These are phyloP conservation scores for Apotomis capreana DNA, from an alignment of 2,888 invertebrate species.

Conservation along the genomic window DNA sequence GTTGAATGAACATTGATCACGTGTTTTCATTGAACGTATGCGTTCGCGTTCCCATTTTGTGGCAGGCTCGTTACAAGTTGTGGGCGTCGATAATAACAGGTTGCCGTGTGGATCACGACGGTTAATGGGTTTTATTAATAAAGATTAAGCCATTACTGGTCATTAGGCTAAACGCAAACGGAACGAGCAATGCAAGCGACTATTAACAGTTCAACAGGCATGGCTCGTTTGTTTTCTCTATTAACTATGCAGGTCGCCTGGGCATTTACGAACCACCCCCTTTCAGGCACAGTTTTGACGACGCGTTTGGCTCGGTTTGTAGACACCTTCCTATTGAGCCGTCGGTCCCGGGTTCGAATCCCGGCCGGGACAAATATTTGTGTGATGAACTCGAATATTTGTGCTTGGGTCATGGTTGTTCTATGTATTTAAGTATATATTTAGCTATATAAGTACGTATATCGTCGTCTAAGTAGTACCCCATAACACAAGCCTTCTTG, in stretches of 20 bases:
- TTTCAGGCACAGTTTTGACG: too few relatives aligned
- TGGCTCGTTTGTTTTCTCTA: neutral
- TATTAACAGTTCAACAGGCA: slow-evolving; percentile 11
- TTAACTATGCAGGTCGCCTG: neutral
- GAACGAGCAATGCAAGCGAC: slow-evolving; percentile 37
- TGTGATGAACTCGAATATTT: too few relatives aligned
- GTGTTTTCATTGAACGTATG: slow-evolving; percentile 11
- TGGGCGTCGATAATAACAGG: slow-evolving; percentile 58
- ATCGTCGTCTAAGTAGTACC: too few relatives aligned
- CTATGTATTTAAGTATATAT: too few relatives aligned
- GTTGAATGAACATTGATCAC: slow-evolving; percentile 11
- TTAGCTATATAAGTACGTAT: too few relatives aligned
- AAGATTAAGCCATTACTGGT: slow-evolving; percentile 65
- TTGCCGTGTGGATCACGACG: slow-evolving; percentile 53
- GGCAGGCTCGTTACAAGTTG: slow-evolving; percentile 46
- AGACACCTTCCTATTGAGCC: too few relatives aligned
- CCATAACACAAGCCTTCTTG: too few relatives aligned
- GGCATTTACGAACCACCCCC: too few relatives aligned
- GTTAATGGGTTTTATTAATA: slow-evolving; percentile 55
- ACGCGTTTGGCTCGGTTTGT: too few relatives aligned
- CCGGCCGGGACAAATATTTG: too few relatives aligned
- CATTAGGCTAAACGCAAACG: slow-evolving; percentile 50
- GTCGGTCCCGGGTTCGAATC: too few relatives aligned
- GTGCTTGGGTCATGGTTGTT: too few relatives aligned
- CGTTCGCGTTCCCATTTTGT: slow-evolving; percentile 33